A percentile compares a stretch with the other conserved stretches of the same genome.
phyloP scores from a whole-genome alignment of 2,113 vertebrate species.

The Ammodytes marinus region DNA sequence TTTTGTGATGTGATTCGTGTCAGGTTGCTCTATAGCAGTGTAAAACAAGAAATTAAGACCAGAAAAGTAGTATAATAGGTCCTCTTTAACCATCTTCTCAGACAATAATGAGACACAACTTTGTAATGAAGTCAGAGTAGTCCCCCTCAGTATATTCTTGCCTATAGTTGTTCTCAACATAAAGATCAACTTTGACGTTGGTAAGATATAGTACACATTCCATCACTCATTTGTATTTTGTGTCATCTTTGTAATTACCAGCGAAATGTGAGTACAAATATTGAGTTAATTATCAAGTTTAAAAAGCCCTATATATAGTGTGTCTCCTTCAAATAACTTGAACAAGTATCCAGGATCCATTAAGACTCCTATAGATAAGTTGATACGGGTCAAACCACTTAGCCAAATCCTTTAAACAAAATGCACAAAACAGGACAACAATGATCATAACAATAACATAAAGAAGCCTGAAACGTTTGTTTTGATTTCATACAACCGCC shows the following conservation, averaged over 20 bases:
- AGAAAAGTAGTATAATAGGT: too few relatives aligned
- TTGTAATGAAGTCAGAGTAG: background rate
- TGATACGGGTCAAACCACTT: background rate
- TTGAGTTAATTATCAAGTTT: too few relatives aligned
- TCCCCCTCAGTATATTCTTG: background rate
- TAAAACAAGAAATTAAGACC: too few relatives aligned
- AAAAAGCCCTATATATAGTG: background rate
- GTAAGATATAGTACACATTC: background rate
- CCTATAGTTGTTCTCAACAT: background rate
- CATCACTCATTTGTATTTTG: background rate
- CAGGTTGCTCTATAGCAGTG: too few relatives aligned
- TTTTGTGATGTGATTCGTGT: too few relatives aligned
- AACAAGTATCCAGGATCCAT: background rate
- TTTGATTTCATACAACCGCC: conserved; percentile 57
- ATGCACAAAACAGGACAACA: background rate
- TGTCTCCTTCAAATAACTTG: background rate
- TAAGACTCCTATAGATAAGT: background rate
- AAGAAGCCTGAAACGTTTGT: background rate
- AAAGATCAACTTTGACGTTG: background rate
- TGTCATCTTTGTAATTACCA: background rate
- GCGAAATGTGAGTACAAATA: background rate
- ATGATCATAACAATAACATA: background rate
- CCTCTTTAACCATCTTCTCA: background rate
- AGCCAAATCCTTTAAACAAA: background rate
- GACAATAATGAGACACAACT: too few relatives aligned